Percentiles rank a stretch among this genome's conserved stretches.
These are phyloP conservation scores for Xiphophorus birchmanni DNA, from an alignment of 2,797 vertebrate genomes.

Conservation along the genomic window DNA sequence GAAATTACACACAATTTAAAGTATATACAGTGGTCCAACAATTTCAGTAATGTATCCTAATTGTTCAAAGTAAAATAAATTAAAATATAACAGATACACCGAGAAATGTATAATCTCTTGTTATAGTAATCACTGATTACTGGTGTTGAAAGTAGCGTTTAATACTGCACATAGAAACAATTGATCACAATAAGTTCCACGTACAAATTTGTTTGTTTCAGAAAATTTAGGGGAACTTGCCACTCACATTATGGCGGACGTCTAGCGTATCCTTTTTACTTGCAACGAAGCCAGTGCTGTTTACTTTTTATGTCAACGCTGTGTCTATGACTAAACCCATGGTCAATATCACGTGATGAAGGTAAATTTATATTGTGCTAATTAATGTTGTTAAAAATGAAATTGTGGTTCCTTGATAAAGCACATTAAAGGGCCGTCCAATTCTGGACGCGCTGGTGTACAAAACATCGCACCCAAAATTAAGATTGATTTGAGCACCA, in stretches of 20 bases:
- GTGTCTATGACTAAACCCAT: not conserved
- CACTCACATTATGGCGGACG: not conserved
- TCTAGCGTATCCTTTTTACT: not conserved
- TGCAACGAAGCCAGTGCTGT: not conserved
- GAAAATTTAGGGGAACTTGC: not conserved
- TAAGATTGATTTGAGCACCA: not conserved
- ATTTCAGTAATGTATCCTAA: not conserved
- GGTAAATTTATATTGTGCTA: not conserved
- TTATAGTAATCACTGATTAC: not conserved
- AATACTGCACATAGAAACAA: not conserved
- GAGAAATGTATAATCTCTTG: not conserved
- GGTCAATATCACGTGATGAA: not conserved
- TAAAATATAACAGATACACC: not conserved
- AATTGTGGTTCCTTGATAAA: not conserved
- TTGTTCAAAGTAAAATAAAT: not conserved
- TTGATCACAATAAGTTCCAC: not conserved
- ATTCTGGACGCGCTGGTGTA: not conserved
- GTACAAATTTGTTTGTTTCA: not conserved
- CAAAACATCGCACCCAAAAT: not conserved
- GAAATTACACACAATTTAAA: not conserved
- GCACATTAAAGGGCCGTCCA: fast-evolving
- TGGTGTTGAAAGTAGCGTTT: not conserved
- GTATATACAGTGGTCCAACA: not conserved
- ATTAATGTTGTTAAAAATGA: not conserved
- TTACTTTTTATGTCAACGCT: not conserved